Percentiles rank a stretch among this genome's conserved stretches.
Conservation (phyloP, 2,797 vertebrate species). For the Percopsis omiscomaycus region DNA sequence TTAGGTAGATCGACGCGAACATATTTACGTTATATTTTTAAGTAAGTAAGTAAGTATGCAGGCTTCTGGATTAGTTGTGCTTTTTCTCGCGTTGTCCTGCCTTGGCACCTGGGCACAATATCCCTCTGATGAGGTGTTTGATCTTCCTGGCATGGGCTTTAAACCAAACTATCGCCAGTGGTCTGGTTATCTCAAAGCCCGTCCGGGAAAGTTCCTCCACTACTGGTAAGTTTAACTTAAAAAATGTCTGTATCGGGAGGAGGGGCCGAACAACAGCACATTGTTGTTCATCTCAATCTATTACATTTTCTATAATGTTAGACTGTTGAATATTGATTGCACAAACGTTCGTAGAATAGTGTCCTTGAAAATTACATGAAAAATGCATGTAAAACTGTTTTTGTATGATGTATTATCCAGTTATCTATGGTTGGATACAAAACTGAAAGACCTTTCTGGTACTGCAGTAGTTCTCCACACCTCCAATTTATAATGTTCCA, state of each 20-base stretch:
- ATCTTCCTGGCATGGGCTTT: slow-evolving; percentile 74
- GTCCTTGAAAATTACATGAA: too few relatives aligned
- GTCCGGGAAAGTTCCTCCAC: slow-evolving; percentile 71
- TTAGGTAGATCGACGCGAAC: background rate
- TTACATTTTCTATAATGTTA: too few relatives aligned
- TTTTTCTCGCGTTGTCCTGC: slow-evolving; percentile 34
- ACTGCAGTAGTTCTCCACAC: background rate
- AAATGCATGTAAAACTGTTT: too few relatives aligned
- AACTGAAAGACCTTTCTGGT: background rate
- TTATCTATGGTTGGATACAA: too few relatives aligned
- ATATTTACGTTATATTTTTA: too few relatives aligned
- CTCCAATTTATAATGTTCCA: background rate
- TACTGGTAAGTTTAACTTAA: slow-evolving; percentile 73
- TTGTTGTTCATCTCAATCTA: too few relatives aligned
- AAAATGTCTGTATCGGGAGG: background rate
- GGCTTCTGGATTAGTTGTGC: slow-evolving; percentile 11
- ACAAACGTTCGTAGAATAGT: too few relatives aligned
- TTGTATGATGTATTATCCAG: too few relatives aligned
- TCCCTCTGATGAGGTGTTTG: slow-evolving; percentile 68
- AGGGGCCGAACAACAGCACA: too few relatives aligned
- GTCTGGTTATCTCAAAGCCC: slow-evolving; percentile 77
- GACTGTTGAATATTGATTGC: too few relatives aligned
- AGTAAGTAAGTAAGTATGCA: slow-evolving; percentile 33
- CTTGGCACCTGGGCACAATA: slow-evolving; percentile 57
- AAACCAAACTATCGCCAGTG: slow-evolving; percentile 74